These are phyloP conservation scores for Pyrrhosoma nymphula DNA, from an alignment of 2,888 invertebrate species.

Conservation along the genomic window DNA sequence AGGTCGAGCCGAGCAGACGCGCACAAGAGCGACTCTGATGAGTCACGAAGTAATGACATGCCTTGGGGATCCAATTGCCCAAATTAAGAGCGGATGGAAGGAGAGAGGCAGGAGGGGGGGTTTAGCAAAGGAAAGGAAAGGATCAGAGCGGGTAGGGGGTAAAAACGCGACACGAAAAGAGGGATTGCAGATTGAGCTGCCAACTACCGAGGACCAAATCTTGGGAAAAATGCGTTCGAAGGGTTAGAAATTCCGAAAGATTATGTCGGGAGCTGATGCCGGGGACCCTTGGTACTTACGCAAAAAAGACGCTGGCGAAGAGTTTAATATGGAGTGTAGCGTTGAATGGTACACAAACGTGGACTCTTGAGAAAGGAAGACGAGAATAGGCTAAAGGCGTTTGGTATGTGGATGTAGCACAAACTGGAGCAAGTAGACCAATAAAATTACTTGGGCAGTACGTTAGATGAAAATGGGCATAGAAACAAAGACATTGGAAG, in stretches of 20 bases:
- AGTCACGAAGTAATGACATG: constrained; percentile 66
- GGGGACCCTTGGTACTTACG: background rate
- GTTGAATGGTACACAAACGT: too few relatives aligned
- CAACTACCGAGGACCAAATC: too few relatives aligned
- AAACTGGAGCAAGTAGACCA: too few relatives aligned
- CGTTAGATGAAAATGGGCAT: too few relatives aligned
- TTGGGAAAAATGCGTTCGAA: too few relatives aligned
- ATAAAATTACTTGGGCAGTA: too few relatives aligned
- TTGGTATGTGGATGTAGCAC: too few relatives aligned
- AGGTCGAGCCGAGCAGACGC: background rate
- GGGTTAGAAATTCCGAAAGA: background rate
- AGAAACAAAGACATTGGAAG: too few relatives aligned
- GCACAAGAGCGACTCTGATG: constrained; percentile 53
- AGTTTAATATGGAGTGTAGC: too few relatives aligned
- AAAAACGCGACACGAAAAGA: background rate
- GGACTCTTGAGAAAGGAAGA: too few relatives aligned
- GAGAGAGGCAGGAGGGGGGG: background rate
- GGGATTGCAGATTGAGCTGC: background rate
- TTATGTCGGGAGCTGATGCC: background rate
- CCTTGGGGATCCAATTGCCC: constrained; percentile 66
- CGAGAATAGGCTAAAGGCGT: too few relatives aligned
- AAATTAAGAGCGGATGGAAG: constrained; percentile 38
- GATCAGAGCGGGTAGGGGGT: background rate
- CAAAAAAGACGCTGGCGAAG: too few relatives aligned
- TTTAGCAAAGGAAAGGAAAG: background rate